phyloP scores from a whole-genome alignment of 1,140 invertebrate species.

The Oedothorax gibbosus region DNA sequence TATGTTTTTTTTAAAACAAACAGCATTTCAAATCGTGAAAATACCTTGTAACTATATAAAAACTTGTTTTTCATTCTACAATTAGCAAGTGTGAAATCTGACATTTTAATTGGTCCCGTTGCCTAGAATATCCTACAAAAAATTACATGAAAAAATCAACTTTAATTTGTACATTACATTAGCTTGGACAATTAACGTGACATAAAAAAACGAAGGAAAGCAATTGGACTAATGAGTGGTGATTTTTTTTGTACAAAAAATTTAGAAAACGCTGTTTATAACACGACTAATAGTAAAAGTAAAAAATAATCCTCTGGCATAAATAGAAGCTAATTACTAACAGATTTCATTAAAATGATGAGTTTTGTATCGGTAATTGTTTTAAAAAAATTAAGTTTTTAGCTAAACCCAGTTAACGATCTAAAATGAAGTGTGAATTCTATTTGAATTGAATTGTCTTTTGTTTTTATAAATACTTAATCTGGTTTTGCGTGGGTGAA shows the following conservation, averaged over 20 bases:
- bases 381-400: conserved; percentile 2
- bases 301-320: conserved; percentile 32
- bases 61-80: too few species aligned
- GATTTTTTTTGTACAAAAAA: conserved; percentile 10
- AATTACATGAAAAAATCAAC: conserved; percentile 16
- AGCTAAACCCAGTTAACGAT: conserved; percentile 28
- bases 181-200: conserved; percentile 25
- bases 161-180: conserved; percentile 39
- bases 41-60: too few species aligned
- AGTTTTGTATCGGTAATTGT: conserved; percentile 46
- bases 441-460: too few species aligned
- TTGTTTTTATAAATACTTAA: too few species aligned
- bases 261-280: conserved; percentile 35
- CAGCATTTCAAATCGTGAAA: too few species aligned
- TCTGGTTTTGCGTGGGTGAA: neutral
- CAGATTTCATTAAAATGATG: conserved; percentile 51
- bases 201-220: conserved; percentile 18
- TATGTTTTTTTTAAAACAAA: too few species aligned
- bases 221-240: conserved; percentile 46
- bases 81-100: neutral
- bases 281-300: conserved; percentile 36
- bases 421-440: neutral
- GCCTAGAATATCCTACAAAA: neutral
- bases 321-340: conserved; percentile 31
- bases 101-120: conserved; percentile 16